phyloP scores from a whole-genome alignment of 2,888 invertebrate genomes.

The Amblyjoppa fuscipennis region DNA sequence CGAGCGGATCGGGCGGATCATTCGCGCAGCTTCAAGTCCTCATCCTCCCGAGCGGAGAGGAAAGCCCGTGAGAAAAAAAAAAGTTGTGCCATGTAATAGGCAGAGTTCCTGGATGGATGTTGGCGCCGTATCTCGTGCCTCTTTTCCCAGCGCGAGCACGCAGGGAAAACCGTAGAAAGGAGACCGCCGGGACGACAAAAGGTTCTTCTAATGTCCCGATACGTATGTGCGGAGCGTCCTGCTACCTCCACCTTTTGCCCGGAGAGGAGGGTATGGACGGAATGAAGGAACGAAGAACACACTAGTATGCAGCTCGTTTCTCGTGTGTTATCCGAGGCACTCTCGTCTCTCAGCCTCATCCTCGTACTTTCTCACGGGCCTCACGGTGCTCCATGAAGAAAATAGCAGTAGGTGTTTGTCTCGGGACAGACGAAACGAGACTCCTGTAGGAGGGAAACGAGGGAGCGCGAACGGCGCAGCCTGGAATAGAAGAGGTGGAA shows the following conservation, averaged over 20 bases:
- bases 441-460: background rate
- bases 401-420: conserved; percentile 56
- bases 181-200: conserved; percentile 75
- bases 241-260: conserved; percentile 70
- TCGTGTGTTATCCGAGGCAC: conserved; percentile 58
- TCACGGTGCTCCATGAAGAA: conserved; percentile 26
- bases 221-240: conserved; percentile 83
- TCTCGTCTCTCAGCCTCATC: conserved; percentile 33
- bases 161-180: conserved; percentile 64
- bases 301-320: conserved; percentile 66
- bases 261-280: background rate
- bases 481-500: conserved; percentile 26
- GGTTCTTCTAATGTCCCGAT: conserved; percentile 82
- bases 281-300: conserved; percentile 19
- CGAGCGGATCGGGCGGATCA: background rate
- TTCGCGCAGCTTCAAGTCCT: background rate
- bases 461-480: conserved; percentile 8
- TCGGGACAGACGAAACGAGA: conserved; percentile 58
- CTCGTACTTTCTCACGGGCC: conserved; percentile 20
- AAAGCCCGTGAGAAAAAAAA: background rate
- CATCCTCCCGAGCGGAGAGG: background rate
- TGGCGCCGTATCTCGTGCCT: conserved; percentile 59
- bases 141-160: conserved; percentile 56
- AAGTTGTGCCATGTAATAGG: background rate
- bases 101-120: conserved; percentile 20